phyloP scores from a whole-genome alignment of 2,113 vertebrate genomes.

The Neolamprologus toae region DNA sequence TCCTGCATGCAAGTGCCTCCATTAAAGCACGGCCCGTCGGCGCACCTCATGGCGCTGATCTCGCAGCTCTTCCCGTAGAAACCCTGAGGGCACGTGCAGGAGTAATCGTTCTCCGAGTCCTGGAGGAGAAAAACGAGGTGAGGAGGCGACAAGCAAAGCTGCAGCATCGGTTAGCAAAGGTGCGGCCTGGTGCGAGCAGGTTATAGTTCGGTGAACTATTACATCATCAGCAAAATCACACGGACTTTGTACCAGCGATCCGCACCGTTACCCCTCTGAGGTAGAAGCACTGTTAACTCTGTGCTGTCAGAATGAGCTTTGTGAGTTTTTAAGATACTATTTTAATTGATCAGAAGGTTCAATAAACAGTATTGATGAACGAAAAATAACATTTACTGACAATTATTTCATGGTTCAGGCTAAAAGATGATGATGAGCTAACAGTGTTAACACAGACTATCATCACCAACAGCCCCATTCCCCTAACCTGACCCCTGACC shows the following conservation, averaged over 20 bases:
- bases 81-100: conserved; percentile 81
- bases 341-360: background rate
- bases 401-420: background rate
- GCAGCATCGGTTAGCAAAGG: background rate
- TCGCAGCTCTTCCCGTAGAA: conserved; percentile 86
- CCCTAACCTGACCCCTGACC: accelerated
- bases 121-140: conserved; percentile 12
- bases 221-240: background rate
- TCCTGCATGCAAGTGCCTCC: conserved; percentile 77
- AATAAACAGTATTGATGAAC: background rate
- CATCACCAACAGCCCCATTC: background rate
- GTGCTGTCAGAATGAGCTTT: background rate
- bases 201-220: background rate
- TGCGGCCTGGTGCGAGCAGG: background rate
- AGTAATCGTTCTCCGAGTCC: conserved; percentile 74
- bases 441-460: background rate
- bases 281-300: background rate
- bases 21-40: conserved; percentile 83
- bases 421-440: background rate
- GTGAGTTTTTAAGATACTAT: background rate
- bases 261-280: background rate
- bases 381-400: background rate
- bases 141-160: background rate
- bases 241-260: background rate
- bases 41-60: conserved; percentile 79